Percentiles rank a stretch among this genome's conserved stretches.
phyloP scores from a whole-genome alignment of 2,888 invertebrate genomes.

The Amphipoea lucens region DNA sequence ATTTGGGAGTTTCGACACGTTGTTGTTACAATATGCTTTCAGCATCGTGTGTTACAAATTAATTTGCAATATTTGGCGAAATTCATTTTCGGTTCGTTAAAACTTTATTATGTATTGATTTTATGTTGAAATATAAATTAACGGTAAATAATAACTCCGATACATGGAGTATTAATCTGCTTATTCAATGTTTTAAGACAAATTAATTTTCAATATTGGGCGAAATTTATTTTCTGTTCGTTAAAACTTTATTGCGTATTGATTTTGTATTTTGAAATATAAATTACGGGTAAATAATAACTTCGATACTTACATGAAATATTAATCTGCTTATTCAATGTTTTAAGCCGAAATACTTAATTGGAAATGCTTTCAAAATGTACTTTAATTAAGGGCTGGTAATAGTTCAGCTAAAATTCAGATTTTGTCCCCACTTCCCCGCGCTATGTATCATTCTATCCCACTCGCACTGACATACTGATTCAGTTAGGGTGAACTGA shows the following conservation, averaged over 20 bases:
- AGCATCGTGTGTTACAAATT: not conserved
- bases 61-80: not conserved
- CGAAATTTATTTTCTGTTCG: no score
- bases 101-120: not conserved
- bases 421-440: no score
- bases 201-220: no score
- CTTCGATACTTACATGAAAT: no score
- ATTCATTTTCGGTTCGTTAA: not conserved
- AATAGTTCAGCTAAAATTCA: no score
- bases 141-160: not conserved
- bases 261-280: no score
- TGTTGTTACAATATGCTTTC: not conserved
- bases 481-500: no score
- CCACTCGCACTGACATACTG: no score
- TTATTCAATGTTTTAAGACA: not conserved
- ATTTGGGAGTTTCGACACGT: not conserved
- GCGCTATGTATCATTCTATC: no score
- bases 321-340: not conserved
- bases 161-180: not conserved
- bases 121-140: not conserved
- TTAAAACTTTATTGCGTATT: no score
- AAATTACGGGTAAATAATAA: no score
- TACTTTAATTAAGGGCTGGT: no score
- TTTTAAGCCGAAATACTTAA: not conserved
- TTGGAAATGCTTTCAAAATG: not conserved